Evolutionary conservation across 2,888 invertebrate genomes (phyloP), one percentile per base, ranked within the genome.

Genomic region (Cecidostiba fungosa): DNA sequence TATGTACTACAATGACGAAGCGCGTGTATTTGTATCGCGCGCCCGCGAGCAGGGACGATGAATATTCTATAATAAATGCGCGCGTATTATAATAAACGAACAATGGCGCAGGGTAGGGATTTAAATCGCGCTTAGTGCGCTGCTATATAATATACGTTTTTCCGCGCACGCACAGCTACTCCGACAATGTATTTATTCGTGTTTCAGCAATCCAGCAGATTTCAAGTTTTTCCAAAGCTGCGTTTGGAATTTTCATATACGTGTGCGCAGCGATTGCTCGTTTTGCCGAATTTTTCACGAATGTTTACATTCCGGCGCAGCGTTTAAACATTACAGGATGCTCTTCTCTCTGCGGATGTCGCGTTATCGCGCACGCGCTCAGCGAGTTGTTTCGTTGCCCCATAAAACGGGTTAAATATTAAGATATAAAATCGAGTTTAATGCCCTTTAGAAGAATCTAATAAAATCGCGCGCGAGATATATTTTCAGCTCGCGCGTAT

Each of bases 61-160:
- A 81, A 81, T 81, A 81, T 81, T 74, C 74, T 74, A 74, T 74
- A 81, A 73, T 74, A 81, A 81, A 81, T 74, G 43, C 47, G 62
- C 2, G 43, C 16, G 19, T 70, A 50, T 70, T n/a, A 50, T 32
- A 79, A 70, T 77, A 66, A 62, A 66, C 39, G 66, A 77, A 77
- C 76, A 77, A 66, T 43, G 43, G n/a, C 69, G 29, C 26, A 69
- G 23, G 29, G 36, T 23, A 3, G 43, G 16, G 29, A 69, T 66
- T 39, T 32, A 36, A 23, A n/a, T n/a, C 4, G 26, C 1, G 26
- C 62, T 62, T 62, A n/a, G n/a, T n/a, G n/a, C n/a, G n/a, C n/a
- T n/a, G n/a, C n/a, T n/a, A n/a, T n/a, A n/a, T n/a, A n/a, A n/a
- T n/a, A n/a, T n/a, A n/a, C n/a, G n/a, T n/a, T n/a, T n/a, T n/a